phyloP scores from a whole-genome alignment of 1,140 invertebrate species.

The Pogonognathellus flavescens region DNA sequence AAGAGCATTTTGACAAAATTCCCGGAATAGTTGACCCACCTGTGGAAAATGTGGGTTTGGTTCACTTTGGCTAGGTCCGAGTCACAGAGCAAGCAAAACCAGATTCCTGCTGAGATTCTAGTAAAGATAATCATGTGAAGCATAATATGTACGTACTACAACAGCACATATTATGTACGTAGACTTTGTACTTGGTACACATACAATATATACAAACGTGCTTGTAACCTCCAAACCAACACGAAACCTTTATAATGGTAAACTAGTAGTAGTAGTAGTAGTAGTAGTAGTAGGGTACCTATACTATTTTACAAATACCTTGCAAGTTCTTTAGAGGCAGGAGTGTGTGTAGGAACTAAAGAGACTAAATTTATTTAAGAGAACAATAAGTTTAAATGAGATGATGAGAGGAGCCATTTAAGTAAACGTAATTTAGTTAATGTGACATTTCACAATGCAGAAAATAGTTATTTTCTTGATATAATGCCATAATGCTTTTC shows the following conservation, averaged over 20 bases:
- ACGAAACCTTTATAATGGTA: not conserved
- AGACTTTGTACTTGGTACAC: not conserved
- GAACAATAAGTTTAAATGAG: slow-evolving; percentile 27
- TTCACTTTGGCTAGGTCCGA: slow-evolving; percentile 44
- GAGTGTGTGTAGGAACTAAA: not conserved
- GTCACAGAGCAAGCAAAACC: slow-evolving; percentile 51
- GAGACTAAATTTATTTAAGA: not conserved
- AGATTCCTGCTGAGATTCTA: slow-evolving; percentile 52
- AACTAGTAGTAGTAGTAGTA: no score
- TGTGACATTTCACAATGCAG: slow-evolving; percentile 27
- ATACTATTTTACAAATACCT: not conserved
- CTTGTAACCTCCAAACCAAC: slow-evolving; percentile 3
- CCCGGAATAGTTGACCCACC: slow-evolving; percentile 57
- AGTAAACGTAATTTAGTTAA: slow-evolving; percentile 34
- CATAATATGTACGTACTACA: not conserved
- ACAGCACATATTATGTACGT: not conserved
- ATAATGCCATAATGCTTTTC: not conserved
- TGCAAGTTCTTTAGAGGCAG: not conserved
- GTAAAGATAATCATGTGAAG: slow-evolving; percentile 50
- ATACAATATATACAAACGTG: slow-evolving; percentile 1
- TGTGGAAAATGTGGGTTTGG: slow-evolving; percentile 53
- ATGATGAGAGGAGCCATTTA: not conserved
- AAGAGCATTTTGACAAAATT: slow-evolving; percentile 51
- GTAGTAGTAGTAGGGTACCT: no score
- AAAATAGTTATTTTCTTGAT: slow-evolving; percentile 4